These are phyloP conservation scores for Centroberyx gerrardi DNA, from an alignment of 2,797 vertebrate genomes.

Conservation along the genomic window DNA sequence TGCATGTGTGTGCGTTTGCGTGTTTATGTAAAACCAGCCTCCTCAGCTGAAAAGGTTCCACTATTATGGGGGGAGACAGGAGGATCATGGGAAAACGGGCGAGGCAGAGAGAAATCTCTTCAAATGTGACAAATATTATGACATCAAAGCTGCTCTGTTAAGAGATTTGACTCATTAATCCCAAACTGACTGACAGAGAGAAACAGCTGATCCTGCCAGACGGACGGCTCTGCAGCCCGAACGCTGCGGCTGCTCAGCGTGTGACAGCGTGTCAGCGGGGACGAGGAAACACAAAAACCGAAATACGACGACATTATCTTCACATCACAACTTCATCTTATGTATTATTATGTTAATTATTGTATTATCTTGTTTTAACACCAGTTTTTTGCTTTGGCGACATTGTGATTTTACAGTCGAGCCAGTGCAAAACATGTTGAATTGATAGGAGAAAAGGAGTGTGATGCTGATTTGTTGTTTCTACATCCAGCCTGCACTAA, in stretches of 20 bases:
- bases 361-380: slow-evolving; percentile 15
- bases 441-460: slow-evolving; percentile 1
- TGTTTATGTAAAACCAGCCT: slow-evolving; percentile 10
- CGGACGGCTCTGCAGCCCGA: not conserved
- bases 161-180: slow-evolving; percentile 14
- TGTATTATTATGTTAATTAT: too few relatives aligned
- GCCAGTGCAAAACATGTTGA: not conserved
- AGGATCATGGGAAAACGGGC: slow-evolving; percentile 6
- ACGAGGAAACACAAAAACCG: too few relatives aligned
- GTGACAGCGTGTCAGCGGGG: too few relatives aligned
- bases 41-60: slow-evolving; percentile 20
- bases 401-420: not conserved
- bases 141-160: slow-evolving; percentile 9
- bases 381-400: slow-evolving; percentile 2
- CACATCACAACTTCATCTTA: too few relatives aligned
- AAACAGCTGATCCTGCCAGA: not conserved
- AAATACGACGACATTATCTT: too few relatives aligned
- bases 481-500: not conserved
- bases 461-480: slow-evolving; percentile 17
- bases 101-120: not conserved
- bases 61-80: slow-evolving; percentile 15
- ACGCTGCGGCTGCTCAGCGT: too few relatives aligned
- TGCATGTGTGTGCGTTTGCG: not conserved
- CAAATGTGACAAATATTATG: not conserved
- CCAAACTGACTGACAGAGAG: not conserved